Percentiles rank a stretch among this genome's conserved stretches.
These are phyloP conservation scores for Ceryle rudis DNA, from an alignment of 2,797 vertebrate species.

Conservation along the genomic window DNA sequence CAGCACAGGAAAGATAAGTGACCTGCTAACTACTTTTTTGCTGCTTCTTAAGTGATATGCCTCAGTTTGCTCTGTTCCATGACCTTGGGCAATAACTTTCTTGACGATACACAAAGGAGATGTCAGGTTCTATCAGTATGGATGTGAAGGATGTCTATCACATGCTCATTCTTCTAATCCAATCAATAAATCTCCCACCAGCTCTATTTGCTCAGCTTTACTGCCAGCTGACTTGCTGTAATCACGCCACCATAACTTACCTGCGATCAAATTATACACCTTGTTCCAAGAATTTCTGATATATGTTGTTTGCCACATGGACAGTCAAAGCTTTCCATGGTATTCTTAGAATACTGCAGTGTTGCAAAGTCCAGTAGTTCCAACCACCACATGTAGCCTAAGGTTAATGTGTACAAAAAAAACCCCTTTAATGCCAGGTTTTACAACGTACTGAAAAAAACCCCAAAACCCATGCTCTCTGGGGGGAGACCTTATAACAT, in stretches of 20 bases:
- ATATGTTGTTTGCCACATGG: not conserved
- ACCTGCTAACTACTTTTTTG: not conserved
- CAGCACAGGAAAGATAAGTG: not conserved
- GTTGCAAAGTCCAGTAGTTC: not conserved
- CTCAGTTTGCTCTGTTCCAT: not conserved
- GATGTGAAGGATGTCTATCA: not conserved
- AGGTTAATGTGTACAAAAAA: not conserved
- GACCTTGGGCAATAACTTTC: not conserved
- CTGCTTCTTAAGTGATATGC: not conserved
- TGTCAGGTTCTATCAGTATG: not conserved
- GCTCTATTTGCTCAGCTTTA: not conserved
- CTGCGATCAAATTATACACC: not conserved
- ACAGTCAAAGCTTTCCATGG: not conserved
- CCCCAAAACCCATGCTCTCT: too few relatives aligned
- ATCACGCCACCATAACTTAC: not conserved
- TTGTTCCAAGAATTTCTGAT: not conserved
- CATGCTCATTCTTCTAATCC: not conserved
- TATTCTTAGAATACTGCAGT: slow-evolving; percentile 2
- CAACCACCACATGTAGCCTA: not conserved
- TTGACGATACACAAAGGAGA: not conserved
- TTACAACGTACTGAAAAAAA: not conserved
- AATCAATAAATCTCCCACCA: not conserved
- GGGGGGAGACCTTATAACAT: too few relatives aligned
- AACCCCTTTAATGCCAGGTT: not conserved
- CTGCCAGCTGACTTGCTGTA: not conserved